Evolutionary conservation across 2,797 vertebrate species (phyloP), one percentile per base, ranked within the genome.

Genomic region (Dendrocincla tyrannina): DNA sequence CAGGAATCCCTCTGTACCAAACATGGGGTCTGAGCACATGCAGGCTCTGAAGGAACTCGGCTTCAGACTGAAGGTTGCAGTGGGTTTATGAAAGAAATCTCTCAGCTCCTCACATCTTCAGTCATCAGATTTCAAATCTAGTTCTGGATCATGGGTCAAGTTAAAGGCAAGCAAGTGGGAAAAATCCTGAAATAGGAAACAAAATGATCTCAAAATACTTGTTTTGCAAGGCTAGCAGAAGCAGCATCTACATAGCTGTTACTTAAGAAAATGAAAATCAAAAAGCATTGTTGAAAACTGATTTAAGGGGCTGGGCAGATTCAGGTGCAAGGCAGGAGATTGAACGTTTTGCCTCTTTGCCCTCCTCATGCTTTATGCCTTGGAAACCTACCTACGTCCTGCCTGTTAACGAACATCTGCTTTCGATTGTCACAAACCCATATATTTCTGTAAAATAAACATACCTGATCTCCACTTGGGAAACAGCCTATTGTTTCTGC

Each of bases 361-460:
- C 56, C 68, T 94, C 19, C 41, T 63, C 67, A 73, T 64, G 59
- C 74, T 94, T 93, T 92, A 69, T 78, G 83, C 88, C 59, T 94
- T 69, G 76, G 85, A 96, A 96, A 86, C 66, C 62, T 96, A 91
- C 82, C 77, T 90, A 82, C 4, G 5, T 77, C 85, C 85, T 90
- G 85, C 67, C 91, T 90, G 55, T 90, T 93, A 95, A 96, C 70
- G 95, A 94, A 91, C 93, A 94, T 93, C 85, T 96, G 95, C 80
- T 93, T 96, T 95, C 68, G 94, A 95, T 96, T 94, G 93, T 79
- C 89, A 90, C 88, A 88, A 93, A 81, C 91, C 50, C 91, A 91
- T 79, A 88, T 86, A 92, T 91, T 96, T 93, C 66, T 86, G 87
- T 92, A 93, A 93, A 96, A 95, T 69, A 96, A 96, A 94, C 89